Base-by-base conservation (phyloP, 2,113 vertebrate species). In the Ascaphus truei region DNA sequence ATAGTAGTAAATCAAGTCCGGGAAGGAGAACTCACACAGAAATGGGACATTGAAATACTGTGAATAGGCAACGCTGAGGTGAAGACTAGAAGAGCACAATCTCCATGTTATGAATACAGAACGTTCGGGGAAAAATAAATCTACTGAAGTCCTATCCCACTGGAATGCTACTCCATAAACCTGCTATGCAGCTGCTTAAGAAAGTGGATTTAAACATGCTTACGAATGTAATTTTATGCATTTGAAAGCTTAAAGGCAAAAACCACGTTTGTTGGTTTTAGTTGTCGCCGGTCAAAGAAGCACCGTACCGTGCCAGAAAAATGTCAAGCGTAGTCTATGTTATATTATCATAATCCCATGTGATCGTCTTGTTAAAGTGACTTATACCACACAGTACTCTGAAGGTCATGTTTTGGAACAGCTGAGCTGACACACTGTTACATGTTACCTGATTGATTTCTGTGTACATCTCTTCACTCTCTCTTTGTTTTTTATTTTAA, bases 41-140 rank as follows among this genome's bases (percentile, higher is more conserved):
- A 83, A 63, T 92, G 90, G 90, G 87, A 90, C 33, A 81, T 90
- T 75, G 89, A 92, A 77, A 84, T 92, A 73, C 1, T 88, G 45
- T 92, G 82, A 92, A 57, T 3, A 2, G 37, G 16, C 15, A 41
- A 2, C 4, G 11, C 9, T 3, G 7, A 20, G 27, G 26, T 36
- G 59, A 39, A 51, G 16, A 18, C 3, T 31, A n/a, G 3, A 34
- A 12, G n/a, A n/a, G n/a, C n/a, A 12, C 30, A 20, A 30, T 9
- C 52, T n/a, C 7, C 47, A 34, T 22, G 41, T 22, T 37, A 16
- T 52, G 34, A 30, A 61, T 13, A 60, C 9, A 4, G n/a, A n/a
- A n/a, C n/a, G 6, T 50, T 57, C n/a, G 27, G 0, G 13, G 16
- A 7, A 30, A 11, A 60, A 71, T 15, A 36, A 55, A 29, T 41